These are phyloP conservation scores for Phortica variegata DNA, from an alignment of 1,140 invertebrate species.

Conservation along the genomic window DNA sequence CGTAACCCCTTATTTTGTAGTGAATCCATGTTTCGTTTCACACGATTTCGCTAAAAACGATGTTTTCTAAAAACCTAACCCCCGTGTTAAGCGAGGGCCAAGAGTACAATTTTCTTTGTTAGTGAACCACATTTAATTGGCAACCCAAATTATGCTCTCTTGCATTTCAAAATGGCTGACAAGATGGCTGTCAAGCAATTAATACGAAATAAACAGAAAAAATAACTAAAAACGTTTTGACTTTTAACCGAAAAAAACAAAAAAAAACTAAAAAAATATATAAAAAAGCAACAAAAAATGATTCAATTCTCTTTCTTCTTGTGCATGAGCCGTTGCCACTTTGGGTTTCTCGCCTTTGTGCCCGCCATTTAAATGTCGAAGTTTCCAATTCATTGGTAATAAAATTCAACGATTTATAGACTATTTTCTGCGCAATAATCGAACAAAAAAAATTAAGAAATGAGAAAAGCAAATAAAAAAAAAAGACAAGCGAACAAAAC, in stretches of 20 bases:
- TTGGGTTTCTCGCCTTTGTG: slow-evolving; percentile 5
- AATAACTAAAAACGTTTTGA: no score
- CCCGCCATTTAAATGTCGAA: slow-evolving; percentile 50
- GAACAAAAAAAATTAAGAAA: slow-evolving; percentile 48
- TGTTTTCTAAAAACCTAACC: no score
- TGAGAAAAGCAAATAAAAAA: slow-evolving; percentile 25
- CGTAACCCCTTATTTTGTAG: no score
- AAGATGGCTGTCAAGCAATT: no score
- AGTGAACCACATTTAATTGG: no score
- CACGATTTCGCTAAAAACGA: no score
- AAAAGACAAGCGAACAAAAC: neutral
- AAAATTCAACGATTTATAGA: slow-evolving; percentile 56
- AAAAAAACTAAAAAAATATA: slow-evolving; percentile 2
- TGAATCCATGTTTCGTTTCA: no score
- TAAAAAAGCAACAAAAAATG: slow-evolving; percentile 4
- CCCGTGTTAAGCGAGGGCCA: no score
- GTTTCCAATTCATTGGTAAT: slow-evolving; percentile 50
- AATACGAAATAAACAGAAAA: no score
- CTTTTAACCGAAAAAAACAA: slow-evolving; percentile 20
- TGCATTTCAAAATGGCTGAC: no score
- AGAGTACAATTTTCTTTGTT: no score
- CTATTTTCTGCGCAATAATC: slow-evolving; percentile 54
- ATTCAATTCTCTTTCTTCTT: slow-evolving; percentile 9
- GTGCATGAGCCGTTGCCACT: slow-evolving; percentile 6
- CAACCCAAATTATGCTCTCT: no score